These are phyloP conservation scores for rabbit (Oryctolagus cuniculus) DNA, from an alignment of 2,113 vertebrate species.

Conservation along the genomic window mOryCun1.1 NC_091435.1:43834001-43834500, in stretches of 20 bases:
- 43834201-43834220: background rate
- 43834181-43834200: background rate
- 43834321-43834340: constrained; percentile 21
- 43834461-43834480: background rate
- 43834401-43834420: constrained; percentile 58
- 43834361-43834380: background rate
- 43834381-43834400: constrained; percentile 61
- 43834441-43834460: constrained; percentile 20
- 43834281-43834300: constrained; percentile 41
- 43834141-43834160: background rate
- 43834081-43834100: constrained; percentile 1
- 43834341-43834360: constrained; percentile 50
- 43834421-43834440: background rate
- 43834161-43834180: background rate
- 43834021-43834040: background rate
- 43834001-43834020: background rate
- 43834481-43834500: background rate
- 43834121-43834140: constrained; percentile 2
- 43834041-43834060: background rate
- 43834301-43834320: constrained; percentile 52
- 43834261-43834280: constrained; percentile 40
- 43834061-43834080: background rate
- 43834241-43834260: background rate
- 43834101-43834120: background rate
- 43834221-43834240: constrained; percentile 55